phyloP scores from a whole-genome alignment of 2,888 invertebrate genomes.

The Polymixis lichenea region DNA sequence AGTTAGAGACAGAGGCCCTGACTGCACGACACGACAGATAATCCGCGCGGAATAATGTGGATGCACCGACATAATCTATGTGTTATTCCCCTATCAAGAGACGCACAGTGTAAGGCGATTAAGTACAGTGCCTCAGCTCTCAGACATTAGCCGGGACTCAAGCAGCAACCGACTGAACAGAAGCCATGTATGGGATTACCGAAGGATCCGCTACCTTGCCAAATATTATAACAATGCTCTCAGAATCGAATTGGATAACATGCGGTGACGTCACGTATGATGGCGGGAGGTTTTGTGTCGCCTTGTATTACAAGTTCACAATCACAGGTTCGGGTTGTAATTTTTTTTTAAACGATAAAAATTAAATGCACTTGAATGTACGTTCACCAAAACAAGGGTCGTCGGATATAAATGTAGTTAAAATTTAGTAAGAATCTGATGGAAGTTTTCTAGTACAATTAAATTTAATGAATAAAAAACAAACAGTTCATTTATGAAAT shows the following conservation, averaged over 20 bases:
- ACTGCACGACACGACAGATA: constrained; percentile 77
- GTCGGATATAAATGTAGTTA: no score
- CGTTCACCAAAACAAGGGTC: no score
- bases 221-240: constrained; percentile 66
- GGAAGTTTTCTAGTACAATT: no score
- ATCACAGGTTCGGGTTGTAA: not conserved
- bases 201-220: constrained; percentile 54
- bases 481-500: no score
- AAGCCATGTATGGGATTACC: constrained; percentile 67
- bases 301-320: constrained; percentile 1
- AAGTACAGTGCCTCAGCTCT: constrained; percentile 73
- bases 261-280: constrained; percentile 22
- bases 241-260: constrained; percentile 53
- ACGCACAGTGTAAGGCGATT: constrained; percentile 79
- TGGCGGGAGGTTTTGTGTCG: constrained; percentile 24
- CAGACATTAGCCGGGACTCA: constrained; percentile 69
- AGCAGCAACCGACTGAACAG: constrained; percentile 62
- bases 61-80: constrained; percentile 80
- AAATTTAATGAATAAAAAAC: no score
- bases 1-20: constrained; percentile 68
- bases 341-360: constrained; percentile 9
- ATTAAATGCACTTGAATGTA: constrained; percentile 14
- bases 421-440: no score
- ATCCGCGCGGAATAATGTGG: constrained; percentile 79
- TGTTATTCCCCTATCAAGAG: constrained; percentile 77